A percentile compares a stretch with the other conserved stretches of the same genome.
phyloP scores from a whole-genome alignment of 2,888 invertebrate species.

The Hypsopygia costalis region DNA sequence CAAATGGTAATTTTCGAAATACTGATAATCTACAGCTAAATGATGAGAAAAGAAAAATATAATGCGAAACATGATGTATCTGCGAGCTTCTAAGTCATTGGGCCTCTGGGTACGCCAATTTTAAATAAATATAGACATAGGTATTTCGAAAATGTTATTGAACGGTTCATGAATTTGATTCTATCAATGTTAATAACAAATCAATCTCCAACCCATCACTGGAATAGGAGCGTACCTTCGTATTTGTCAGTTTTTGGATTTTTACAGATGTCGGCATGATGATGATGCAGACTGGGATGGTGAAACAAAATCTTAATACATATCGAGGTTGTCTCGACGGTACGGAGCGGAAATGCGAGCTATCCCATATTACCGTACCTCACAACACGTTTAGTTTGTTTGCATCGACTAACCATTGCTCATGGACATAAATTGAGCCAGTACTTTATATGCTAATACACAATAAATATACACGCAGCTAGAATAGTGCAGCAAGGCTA shows the following conservation, averaged over 20 bases:
- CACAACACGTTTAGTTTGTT: slow-evolving; percentile 72
- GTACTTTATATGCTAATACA: slow-evolving; percentile 66
- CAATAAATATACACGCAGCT: slow-evolving; percentile 69
- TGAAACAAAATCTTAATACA: slow-evolving; percentile 93
- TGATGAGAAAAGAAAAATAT: no score
- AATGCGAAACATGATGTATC: no score
- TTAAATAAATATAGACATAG: no score
- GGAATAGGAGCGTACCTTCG: slow-evolving; percentile 57
- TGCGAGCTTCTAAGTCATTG: no score
- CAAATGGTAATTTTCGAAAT: no score
- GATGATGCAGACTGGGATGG: slow-evolving; percentile 98
- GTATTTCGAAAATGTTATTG: slow-evolving; percentile 19
- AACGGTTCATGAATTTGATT: slow-evolving; percentile 34
- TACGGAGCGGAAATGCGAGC: slow-evolving; percentile 82
- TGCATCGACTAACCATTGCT: slow-evolving; percentile 77
- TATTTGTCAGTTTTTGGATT: slow-evolving; percentile 82
- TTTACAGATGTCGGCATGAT: slow-evolving; percentile 98
- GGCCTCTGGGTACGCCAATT: no score
- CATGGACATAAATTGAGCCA: slow-evolving; percentile 62
- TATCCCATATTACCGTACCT: slow-evolving; percentile 67
- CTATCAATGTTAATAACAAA: slow-evolving; percentile 41
- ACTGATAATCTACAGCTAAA: no score
- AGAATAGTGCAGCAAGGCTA: slow-evolving; percentile 68
- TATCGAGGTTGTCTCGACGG: slow-evolving; percentile 89
- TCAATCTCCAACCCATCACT: slow-evolving; percentile 29